Evolutionary conservation across 2,797 vertebrate genomes (phyloP), one percentile per base, ranked within the genome.

Genomic region (Sebastiscus albofasciatus): DNA sequence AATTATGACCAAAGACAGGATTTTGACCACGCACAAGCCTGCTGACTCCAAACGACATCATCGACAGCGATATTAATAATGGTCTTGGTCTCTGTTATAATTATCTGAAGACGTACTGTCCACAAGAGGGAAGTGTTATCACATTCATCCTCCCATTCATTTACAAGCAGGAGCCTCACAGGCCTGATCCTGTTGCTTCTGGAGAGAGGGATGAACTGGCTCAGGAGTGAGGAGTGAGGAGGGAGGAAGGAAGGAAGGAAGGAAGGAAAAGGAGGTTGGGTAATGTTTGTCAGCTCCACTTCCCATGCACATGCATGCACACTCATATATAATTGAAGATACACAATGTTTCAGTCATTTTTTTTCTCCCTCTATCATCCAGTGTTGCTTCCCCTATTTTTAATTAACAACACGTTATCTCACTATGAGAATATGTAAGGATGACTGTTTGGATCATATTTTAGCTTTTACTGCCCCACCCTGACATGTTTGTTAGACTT

Each of bases 61-160:
- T 22, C 12, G 1, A 42, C 34, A 46, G 61, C 14, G 36, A 16
- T 10, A 52, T 56, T 24, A 67, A 64, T 16, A 61, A 61, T 56
- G 46, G 69, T 52, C 22, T 66, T 14, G 36, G 54, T 24, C 59
- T 52, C 59, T 52, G 6, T 34, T 77, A n/a, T 67, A 86, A 81
- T 81, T 69, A 88, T 73, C 80, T 76, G 71, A 70, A 79, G 88
- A 89, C 33, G 31, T 66, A 77, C 26, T 77, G 92, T 94, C 95
- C 95, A 96, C 94, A 94, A 96, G 95, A 95, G 95, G 95, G 95
- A 92, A 93, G 92, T 95, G 86, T 95, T 94, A 92, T 93, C 91
- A 94, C 93, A 89, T 85, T 71, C 85, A 90, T 83, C 72, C 80
- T 64, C 22, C 78, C 72, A 72, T 83, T 85, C 72, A 73, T 88